Percentiles rank a stretch among this genome's conserved stretches.
Conservation (phyloP, 2,888 invertebrate genomes). For the Agrochola macilenta region DNA sequence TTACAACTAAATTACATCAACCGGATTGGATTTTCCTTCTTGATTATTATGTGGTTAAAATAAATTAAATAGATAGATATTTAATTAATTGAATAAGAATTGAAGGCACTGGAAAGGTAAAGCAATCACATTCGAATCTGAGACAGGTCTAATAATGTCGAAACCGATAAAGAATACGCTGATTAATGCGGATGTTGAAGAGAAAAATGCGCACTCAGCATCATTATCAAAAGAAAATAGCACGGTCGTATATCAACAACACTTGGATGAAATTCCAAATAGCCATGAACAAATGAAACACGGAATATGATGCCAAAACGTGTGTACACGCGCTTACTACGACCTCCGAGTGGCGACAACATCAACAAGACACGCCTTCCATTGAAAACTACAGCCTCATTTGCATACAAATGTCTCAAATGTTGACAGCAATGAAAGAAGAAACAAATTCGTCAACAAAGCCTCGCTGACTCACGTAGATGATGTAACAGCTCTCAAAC, state of each 20-base stretch:
- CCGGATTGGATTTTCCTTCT: slow-evolving; percentile 29
- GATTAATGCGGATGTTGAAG: slow-evolving; percentile 29
- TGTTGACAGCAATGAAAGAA: slow-evolving; percentile 76
- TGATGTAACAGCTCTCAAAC: slow-evolving; percentile 85
- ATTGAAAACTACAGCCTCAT: slow-evolving; percentile 74
- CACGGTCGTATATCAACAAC: slow-evolving; percentile 68
- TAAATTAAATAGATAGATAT: neutral
- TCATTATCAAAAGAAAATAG: slow-evolving; percentile 64
- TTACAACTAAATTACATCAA: slow-evolving; percentile 75
- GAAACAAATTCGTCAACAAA: slow-evolving; percentile 56
- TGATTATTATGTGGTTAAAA: slow-evolving; percentile 2
- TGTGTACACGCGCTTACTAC: slow-evolving; percentile 65
- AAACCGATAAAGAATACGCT: slow-evolving; percentile 8
- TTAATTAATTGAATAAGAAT: neutral
- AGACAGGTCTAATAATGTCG: slow-evolving; percentile 9
- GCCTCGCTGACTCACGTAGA: slow-evolving; percentile 72
- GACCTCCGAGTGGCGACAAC: slow-evolving; percentile 60
- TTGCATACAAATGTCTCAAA: slow-evolving; percentile 63
- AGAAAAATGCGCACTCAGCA: slow-evolving; percentile 34
- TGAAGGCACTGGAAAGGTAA: neutral
- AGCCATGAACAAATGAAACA: slow-evolving; percentile 72
- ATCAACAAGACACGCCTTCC: slow-evolving; percentile 74
- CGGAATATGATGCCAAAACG: slow-evolving; percentile 73
- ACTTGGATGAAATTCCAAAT: slow-evolving; percentile 76
- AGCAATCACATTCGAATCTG: slow-evolving; percentile 8